Evolutionary conservation across 2,797 vertebrate genomes (phyloP).

Genomic region (Ptychadena robeensis): DNA sequence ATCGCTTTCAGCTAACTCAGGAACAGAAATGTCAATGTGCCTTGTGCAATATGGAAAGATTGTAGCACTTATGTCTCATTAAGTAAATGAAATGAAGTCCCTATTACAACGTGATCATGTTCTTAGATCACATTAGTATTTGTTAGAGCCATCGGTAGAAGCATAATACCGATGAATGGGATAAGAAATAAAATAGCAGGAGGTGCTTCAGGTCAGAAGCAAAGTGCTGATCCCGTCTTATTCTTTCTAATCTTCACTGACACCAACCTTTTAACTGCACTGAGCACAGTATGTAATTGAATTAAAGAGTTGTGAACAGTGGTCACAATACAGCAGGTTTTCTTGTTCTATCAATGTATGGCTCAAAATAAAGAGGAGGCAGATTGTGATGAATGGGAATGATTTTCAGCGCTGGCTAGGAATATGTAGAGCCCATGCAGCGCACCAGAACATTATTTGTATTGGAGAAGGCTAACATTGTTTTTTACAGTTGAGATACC

Average conservation of each 20-base stretch:
- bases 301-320: slow-evolving; percentile 47
- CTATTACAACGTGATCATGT: slow-evolving; percentile 7
- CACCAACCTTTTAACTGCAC: slow-evolving; percentile 40
- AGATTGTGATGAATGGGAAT: slow-evolving; percentile 38
- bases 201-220: slow-evolving; percentile 11
- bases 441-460: neutral
- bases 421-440: neutral
- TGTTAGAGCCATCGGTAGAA: neutral
- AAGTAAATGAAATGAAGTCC: slow-evolving; percentile 10
- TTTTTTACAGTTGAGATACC: neutral
- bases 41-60: slow-evolving; percentile 11
- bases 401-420: slow-evolving; percentile 6
- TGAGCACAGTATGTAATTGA: slow-evolving; percentile 37
- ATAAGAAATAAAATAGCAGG: slow-evolving; percentile 13
- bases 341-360: slow-evolving; percentile 2
- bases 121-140: slow-evolving; percentile 22
- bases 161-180: slow-evolving; percentile 13
- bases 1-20: neutral
- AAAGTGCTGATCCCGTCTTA: slow-evolving; percentile 6
- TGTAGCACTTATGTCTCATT: slow-evolving; percentile 19
- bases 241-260: slow-evolving; percentile 39
- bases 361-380: slow-evolving; percentile 6
- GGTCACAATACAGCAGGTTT: slow-evolving; percentile 19
- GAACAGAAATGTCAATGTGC: slow-evolving; percentile 18
- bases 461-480: neutral